These are phyloP conservation scores for Eulithis testata DNA, from an alignment of 2,888 invertebrate genomes.

Conservation along the genomic window DNA sequence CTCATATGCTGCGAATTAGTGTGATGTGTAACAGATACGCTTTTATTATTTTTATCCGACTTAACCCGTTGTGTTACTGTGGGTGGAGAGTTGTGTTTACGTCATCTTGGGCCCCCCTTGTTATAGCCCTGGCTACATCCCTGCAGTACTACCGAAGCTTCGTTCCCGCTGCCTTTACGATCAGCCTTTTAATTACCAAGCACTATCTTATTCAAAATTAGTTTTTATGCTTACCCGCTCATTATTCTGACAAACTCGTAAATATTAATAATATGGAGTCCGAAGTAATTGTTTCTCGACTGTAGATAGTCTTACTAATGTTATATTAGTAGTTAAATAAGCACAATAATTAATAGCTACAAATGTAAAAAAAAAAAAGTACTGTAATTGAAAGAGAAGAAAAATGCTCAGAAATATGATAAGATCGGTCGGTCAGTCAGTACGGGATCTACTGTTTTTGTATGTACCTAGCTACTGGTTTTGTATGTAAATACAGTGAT, in stretches of 20 bases:
- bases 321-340: neutral
- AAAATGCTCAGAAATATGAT: no score
- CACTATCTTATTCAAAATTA: slow-evolving; percentile 31
- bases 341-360: no score
- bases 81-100: neutral
- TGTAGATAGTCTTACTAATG: slow-evolving; percentile 4
- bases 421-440: no score
- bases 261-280: slow-evolving; percentile 13
- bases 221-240: slow-evolving; percentile 21
- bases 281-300: slow-evolving; percentile 14
- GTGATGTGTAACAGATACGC: no score
- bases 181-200: slow-evolving; percentile 26
- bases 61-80: neutral
- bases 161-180: slow-evolving; percentile 25
- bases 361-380: no score
- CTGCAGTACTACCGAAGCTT: neutral
- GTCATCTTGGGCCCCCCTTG: neutral
- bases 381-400: no score
- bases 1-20: no score
- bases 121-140: neutral
- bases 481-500: no score
- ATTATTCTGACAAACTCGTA: slow-evolving; percentile 23
- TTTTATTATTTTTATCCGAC: no score
- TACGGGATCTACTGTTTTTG: no score
- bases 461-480: no score